Conservation (phyloP, 2,113 vertebrate genomes). For the Tenrec ecaudatus region DNA sequence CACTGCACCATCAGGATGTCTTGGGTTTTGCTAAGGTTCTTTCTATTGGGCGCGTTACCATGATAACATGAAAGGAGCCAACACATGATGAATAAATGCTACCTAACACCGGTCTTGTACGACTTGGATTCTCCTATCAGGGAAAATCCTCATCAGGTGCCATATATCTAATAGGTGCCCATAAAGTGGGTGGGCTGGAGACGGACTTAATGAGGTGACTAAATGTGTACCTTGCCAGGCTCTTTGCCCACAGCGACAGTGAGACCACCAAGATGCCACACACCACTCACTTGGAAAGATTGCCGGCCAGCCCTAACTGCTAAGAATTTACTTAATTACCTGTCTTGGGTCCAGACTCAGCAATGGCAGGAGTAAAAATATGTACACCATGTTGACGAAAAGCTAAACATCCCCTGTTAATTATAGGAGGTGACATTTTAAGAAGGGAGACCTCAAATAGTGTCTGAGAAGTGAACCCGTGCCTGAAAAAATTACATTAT, state of each 20-base stretch:
- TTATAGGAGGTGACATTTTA: background rate
- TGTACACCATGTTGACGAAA: background rate
- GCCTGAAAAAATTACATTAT: no score
- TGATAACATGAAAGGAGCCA: background rate
- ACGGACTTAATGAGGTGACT: conserved; percentile 5
- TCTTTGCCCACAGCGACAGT: background rate
- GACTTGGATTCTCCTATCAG: background rate
- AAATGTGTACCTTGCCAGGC: background rate
- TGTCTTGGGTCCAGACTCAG: background rate
- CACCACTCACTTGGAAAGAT: background rate
- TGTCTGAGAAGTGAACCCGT: no score
- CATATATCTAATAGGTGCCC: background rate
- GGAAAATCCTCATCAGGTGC: conserved; percentile 13
- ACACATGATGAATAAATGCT: background rate
- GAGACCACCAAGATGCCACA: background rate
- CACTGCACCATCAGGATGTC: background rate
- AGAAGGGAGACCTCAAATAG: background rate
- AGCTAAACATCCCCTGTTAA: background rate
- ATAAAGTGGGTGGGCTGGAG: background rate
- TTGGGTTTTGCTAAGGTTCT: background rate
- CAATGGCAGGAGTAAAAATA: background rate
- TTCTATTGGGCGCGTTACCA: conserved; percentile 11
- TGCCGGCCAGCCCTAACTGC: background rate
- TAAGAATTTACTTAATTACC: background rate
- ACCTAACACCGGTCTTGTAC: background rate